Conservation (phyloP, 2,113 vertebrate species). For the Cephalophus harveyi region DNA sequence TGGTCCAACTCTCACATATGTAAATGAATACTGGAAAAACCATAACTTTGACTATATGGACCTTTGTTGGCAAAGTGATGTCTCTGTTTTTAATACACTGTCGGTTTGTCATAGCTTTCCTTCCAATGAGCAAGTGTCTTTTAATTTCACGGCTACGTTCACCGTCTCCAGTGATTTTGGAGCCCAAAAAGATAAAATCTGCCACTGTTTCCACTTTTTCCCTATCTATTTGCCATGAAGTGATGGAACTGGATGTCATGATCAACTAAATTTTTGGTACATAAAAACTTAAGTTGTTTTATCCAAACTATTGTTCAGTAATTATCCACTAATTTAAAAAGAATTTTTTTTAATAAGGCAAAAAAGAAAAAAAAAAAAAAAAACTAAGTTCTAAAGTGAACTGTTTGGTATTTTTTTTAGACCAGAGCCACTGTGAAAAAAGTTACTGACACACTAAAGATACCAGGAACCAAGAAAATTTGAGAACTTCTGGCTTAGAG, state of each 20-base stretch:
- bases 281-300: constrained; percentile 20
- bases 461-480: not conserved
- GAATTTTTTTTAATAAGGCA: not conserved
- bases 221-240: not conserved
- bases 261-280: not conserved
- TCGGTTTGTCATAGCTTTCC: not conserved
- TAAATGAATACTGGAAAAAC: not conserved
- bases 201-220: not conserved
- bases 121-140: not conserved
- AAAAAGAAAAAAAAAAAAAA: not conserved
- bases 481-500: not conserved
- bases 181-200: not conserved
- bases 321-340: not conserved
- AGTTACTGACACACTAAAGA: not conserved
- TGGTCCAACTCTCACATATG: not conserved
- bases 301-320: not conserved
- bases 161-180: not conserved
- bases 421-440: constrained; percentile 1
- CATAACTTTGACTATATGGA: not conserved
- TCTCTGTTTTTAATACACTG: not conserved
- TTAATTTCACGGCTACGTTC: not conserved
- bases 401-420: constrained; percentile 3
- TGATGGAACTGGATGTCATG: not conserved
- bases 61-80: not conserved
- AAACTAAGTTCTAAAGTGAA: not conserved